Percentiles rank a stretch among this genome's conserved stretches.
These are phyloP conservation scores for Muscicapa striata DNA, from an alignment of 2,797 vertebrate genomes.

Conservation along the genomic window DNA sequence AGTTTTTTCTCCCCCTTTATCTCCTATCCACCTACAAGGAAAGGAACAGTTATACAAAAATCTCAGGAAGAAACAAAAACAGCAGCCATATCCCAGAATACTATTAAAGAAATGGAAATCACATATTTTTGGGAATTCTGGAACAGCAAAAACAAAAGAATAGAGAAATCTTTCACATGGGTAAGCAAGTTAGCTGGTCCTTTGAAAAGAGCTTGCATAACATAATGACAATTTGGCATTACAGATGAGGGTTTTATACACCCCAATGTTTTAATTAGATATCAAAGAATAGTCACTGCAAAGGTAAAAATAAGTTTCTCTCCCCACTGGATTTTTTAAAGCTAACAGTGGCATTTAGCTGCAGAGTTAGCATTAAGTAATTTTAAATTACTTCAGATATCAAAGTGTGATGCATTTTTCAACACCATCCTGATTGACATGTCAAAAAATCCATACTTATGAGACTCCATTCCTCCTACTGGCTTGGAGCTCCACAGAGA, in stretches of 20 bases:
- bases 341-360: not conserved
- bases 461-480: not conserved
- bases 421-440: not conserved
- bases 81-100: not conserved
- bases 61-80: not conserved
- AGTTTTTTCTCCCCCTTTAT: not conserved
- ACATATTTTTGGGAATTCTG: not conserved
- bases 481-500: not conserved
- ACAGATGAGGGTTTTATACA: not conserved
- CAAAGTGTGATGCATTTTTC: not conserved
- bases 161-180: not conserved
- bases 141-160: not conserved
- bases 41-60: not conserved
- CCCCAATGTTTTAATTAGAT: not conserved
- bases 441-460: not conserved
- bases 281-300: not conserved
- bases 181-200: not conserved
- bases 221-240: not conserved
- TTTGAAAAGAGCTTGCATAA: not conserved
- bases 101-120: not conserved
- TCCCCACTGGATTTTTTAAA: not conserved
- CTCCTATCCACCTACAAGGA: not conserved
- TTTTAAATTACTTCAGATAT: not conserved
- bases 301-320: not conserved
- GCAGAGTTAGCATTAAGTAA: not conserved